These are phyloP conservation scores for Marronus borbonicus DNA, from an alignment of 2,888 invertebrate genomes.

Conservation along the genomic window DNA sequence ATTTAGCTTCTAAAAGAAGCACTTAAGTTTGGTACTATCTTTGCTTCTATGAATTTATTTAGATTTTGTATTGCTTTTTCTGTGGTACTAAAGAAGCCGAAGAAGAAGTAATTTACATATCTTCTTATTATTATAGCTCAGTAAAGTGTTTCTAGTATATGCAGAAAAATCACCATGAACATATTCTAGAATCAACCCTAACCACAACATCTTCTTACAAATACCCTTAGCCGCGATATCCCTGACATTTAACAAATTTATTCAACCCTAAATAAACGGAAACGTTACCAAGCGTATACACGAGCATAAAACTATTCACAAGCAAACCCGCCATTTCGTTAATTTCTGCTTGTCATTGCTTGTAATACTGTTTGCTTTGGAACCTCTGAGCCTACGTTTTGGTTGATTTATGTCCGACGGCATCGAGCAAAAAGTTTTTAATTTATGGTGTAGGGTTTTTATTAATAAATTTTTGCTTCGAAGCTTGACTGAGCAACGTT, in stretches of 20 bases:
- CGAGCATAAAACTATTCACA: slow-evolving; percentile 37
- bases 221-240: neutral
- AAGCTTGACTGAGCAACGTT: slow-evolving; percentile 11
- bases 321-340: slow-evolving; percentile 39
- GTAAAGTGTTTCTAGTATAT: too few species aligned
- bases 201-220: neutral
- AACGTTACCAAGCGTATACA: slow-evolving; percentile 6
- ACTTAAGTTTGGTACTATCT: too few species aligned
- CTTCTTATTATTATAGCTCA: too few species aligned
- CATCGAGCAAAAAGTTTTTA: slow-evolving; percentile 29
- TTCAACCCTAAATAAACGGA: slow-evolving; percentile 41
- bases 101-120: too few species aligned
- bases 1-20: too few species aligned
- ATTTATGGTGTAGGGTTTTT: slow-evolving; percentile 33
- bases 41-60: too few species aligned
- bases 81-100: too few species aligned
- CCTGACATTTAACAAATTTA: slow-evolving; percentile 21
- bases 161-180: neutral
- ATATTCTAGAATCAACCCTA: neutral
- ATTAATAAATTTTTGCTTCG: slow-evolving; percentile 32
- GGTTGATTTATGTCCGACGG: slow-evolving; percentile 35
- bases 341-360: slow-evolving; percentile 37
- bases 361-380: slow-evolving; percentile 40
- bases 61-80: too few species aligned
- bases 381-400: slow-evolving; percentile 7